Evolutionary conservation across 2,113 vertebrate genomes (phyloP).

Genomic region (Aramus guarauna): DNA sequence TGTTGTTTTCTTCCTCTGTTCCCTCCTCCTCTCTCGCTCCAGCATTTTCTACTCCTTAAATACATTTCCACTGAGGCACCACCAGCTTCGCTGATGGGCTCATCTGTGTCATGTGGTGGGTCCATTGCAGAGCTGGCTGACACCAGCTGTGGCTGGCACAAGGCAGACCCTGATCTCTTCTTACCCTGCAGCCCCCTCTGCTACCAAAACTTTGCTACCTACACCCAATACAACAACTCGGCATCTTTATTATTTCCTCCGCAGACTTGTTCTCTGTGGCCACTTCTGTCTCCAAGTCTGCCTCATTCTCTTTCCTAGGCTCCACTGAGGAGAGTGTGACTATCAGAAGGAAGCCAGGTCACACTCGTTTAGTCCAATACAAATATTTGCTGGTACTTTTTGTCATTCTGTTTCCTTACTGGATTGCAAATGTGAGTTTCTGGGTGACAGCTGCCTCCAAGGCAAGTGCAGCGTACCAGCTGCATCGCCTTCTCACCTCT

Average conservation of each 20-base stretch:
- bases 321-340: neutral
- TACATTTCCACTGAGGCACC: neutral
- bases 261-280: neutral
- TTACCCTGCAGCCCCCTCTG: accelerated
- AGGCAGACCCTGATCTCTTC: neutral
- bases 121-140: neutral
- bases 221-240: neutral
- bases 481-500: neutral
- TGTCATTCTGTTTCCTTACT: neutral
- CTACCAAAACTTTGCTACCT: neutral
- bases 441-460: neutral
- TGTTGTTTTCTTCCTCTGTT: neutral
- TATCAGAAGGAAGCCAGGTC: neutral
- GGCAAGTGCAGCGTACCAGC: neutral
- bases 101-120: neutral
- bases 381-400: neutral
- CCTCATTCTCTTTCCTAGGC: neutral
- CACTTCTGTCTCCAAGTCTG: neutral
- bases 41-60: neutral
- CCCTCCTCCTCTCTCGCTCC: neutral
- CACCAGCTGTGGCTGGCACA: neutral
- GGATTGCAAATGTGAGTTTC: neutral
- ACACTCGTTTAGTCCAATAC: neutral
- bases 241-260: neutral
- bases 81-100: neutral